Evolutionary conservation across 2,113 vertebrate genomes (phyloP).

Genomic region (Pelobates fuscus): DNA sequence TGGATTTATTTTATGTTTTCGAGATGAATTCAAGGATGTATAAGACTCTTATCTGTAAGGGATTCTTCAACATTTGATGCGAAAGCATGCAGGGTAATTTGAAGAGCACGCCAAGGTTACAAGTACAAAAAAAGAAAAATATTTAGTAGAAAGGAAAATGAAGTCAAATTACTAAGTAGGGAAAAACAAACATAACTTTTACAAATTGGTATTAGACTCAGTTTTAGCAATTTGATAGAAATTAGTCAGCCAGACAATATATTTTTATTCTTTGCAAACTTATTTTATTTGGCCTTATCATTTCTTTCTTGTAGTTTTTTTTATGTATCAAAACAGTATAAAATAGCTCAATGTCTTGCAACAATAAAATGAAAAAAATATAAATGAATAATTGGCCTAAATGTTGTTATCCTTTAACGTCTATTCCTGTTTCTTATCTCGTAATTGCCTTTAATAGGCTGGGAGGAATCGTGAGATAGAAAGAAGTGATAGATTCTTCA

Average conservation of each 20-base stretch:
- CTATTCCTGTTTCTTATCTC: neutral
- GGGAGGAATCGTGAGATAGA: neutral
- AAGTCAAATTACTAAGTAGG: conserved; percentile 29
- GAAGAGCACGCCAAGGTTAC: conserved; percentile 7
- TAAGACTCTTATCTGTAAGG: conserved; percentile 9
- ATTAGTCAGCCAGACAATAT: neutral
- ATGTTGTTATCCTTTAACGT: neutral
- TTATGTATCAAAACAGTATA: neutral
- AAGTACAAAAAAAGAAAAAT: neutral
- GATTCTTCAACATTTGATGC: neutral
- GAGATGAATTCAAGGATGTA: conserved; percentile 20
- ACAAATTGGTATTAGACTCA: conserved; percentile 6
- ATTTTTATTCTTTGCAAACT: neutral
- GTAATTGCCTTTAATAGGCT: neutral
- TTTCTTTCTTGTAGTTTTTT: neutral
- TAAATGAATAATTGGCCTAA: neutral
- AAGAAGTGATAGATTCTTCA: neutral
- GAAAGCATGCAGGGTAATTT: conserved; percentile 10
- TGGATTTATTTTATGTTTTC: conserved; percentile 33
- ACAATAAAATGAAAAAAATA: neutral
- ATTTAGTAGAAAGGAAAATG: conserved; percentile 13
- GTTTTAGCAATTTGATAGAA: conserved; percentile 10
- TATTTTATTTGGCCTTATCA: neutral
- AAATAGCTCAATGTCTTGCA: neutral
- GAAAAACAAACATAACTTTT: conserved; percentile 19